Evolutionary conservation across 2,797 vertebrate species (phyloP), one percentile per base, ranked within the genome.

Genomic region (Dipus sagitta): DNA sequence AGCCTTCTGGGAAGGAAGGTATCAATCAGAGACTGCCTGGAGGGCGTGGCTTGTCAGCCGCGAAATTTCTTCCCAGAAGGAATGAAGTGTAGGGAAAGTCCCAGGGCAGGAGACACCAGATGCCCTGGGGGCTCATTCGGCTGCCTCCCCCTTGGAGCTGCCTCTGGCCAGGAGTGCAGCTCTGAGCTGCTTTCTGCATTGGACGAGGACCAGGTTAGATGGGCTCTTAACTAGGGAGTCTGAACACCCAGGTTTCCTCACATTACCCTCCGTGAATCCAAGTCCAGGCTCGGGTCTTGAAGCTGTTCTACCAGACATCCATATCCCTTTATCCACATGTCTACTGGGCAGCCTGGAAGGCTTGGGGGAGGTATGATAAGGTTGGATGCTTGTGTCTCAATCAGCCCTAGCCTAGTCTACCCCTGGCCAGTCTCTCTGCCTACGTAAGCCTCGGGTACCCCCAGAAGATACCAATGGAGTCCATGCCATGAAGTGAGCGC

Each of bases 41-140:
- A 91, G 20, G 24, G 26, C 1, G 15, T 2, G 17, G 52, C 58
- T 77, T 86, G n/a, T 79, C 83, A 76, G 30, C 26, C 90, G 84
- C 32, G 47, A 62, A 82, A 95, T 62, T 28, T 80, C 74, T 96
- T 95, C 94, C 92, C 91, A 90, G 95, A 90, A 96, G 58, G 78
- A 91, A 92, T n/a, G 30, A 79, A 32, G 42, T 30, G 9, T 38
- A 15, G 24, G 75, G 90, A 94, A 91, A 91, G 2, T 10, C 77
- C 85, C 65, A 10, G 11, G 21, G 42, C 7, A 47, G 75, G 70
- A 91, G 87, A 38, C 26, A 24, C 8, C 60, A 12, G 75, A 47
- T 47, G 60, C 10, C 76, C 81, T 17, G 28, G 28, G 28, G 8
- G 0, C 10, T 3, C 81, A n/a, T 65, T 8, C 13, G 2, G 15